Evolutionary conservation across 2,888 invertebrate genomes (phyloP).

Genomic region (Colletes collaris): DNA sequence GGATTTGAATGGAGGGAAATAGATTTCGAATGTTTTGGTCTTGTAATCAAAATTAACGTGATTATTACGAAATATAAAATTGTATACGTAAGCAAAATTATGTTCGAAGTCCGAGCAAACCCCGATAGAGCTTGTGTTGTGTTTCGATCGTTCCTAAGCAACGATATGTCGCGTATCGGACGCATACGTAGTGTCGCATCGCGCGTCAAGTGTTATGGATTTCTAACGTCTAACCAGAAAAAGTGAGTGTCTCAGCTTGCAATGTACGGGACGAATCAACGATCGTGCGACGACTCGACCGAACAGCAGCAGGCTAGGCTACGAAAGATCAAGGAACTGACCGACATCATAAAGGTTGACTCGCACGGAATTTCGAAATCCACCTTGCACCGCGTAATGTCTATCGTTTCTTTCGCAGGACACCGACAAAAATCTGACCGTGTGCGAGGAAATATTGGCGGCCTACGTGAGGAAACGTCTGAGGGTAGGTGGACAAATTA

Average conservation of each 20-base stretch:
- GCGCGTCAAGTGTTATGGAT: conserved; percentile 51
- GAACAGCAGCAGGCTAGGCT: conserved; percentile 62
- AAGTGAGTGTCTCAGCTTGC: conserved; percentile 14
- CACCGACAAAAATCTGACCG: conserved; percentile 75
- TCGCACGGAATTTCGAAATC: background rate
- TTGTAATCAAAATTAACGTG: background rate
- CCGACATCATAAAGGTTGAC: conserved; percentile 70
- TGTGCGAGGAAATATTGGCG: conserved; percentile 75
- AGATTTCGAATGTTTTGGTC: no score
- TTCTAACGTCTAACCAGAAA: conserved; percentile 35
- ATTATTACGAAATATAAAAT: background rate
- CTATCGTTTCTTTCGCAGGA: conserved; percentile 62
- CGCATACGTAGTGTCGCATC: conserved; percentile 23
- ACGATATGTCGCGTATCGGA: conserved; percentile 43
- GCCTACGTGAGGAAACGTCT: conserved; percentile 71
- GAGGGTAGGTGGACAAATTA: conserved; percentile 67
- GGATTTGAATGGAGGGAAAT: no score
- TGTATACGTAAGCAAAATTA: background rate
- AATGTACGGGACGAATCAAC: conserved; percentile 52
- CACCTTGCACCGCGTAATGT: background rate
- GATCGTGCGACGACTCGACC: conserved; percentile 26
- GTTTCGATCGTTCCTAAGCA: conserved; percentile 58
- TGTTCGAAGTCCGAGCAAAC: background rate
- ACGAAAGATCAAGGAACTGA: conserved; percentile 71
- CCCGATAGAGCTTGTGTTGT: conserved; percentile 53